A percentile compares a stretch with the other conserved stretches of the same genome.
Evolutionary conservation across 2,797 vertebrate species (phyloP).

Genomic region (Bucorvus abyssinicus): DNA sequence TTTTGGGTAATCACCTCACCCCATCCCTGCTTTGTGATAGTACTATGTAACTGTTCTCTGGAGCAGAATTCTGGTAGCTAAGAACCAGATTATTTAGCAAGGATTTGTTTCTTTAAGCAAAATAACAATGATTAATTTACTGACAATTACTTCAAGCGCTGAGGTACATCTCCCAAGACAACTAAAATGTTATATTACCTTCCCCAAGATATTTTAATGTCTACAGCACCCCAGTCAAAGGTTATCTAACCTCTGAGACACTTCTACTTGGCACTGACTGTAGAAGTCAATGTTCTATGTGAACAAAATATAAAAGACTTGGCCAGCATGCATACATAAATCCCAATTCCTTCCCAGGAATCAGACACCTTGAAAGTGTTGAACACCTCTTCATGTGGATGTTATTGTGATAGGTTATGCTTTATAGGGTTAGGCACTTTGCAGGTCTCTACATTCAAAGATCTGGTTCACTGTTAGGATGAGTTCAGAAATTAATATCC

Average conservation of each 20-base stretch:
- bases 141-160: background rate
- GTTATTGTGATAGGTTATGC: background rate
- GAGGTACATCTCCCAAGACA: background rate
- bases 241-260: background rate
- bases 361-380: background rate
- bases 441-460: background rate
- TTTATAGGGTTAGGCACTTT: background rate
- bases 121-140: background rate
- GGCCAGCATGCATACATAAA: background rate
- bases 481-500: background rate
- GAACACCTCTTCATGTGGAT: background rate
- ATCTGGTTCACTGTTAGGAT: background rate
- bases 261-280: background rate
- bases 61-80: background rate
- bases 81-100: background rate
- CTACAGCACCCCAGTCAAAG: background rate
- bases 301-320: background rate
- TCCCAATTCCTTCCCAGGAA: background rate
- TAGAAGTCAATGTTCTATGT: background rate
- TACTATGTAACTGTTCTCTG: background rate
- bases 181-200: background rate
- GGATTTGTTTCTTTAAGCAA: background rate
- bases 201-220: background rate
- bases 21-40: background rate
- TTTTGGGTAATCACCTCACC: background rate